Conservation (phyloP, 2,113 vertebrate genomes). For the Ciconia boyciana region DNA sequence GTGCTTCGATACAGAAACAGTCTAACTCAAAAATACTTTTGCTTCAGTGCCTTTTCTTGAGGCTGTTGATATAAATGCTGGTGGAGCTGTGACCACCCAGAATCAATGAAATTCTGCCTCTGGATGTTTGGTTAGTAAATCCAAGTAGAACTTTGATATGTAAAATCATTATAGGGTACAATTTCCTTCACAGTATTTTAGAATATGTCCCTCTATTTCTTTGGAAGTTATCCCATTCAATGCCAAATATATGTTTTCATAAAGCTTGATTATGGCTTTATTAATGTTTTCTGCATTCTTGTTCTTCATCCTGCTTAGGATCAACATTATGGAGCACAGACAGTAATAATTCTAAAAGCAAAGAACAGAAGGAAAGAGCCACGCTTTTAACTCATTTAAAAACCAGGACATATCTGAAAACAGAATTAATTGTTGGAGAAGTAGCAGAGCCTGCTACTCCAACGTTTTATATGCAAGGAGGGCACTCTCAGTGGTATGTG, state of each 20-base stretch:
- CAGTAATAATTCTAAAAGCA: not conserved
- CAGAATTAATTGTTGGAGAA: not conserved
- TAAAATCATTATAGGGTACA: not conserved
- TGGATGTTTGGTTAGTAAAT: not conserved
- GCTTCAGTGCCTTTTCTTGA: not conserved
- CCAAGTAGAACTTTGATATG: not conserved
- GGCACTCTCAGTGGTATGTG: not conserved
- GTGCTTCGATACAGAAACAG: not conserved
- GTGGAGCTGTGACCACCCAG: not conserved
- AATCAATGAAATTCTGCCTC: not conserved
- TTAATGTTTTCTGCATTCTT: not conserved
- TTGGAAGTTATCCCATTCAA: not conserved
- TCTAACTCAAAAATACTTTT: not conserved
- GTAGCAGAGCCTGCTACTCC: not conserved
- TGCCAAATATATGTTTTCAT: not conserved
- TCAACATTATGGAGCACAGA: not conserved
- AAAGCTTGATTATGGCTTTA: not conserved
- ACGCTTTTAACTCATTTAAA: not conserved
- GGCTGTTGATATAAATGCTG: not conserved
- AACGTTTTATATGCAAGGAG: not conserved
- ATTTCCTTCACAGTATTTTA: not conserved
- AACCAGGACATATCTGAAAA: not conserved
- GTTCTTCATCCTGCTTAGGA: not conserved
- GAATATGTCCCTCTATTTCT: not conserved
- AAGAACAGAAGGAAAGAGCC: not conserved